These are phyloP conservation scores for Parasteatoda tepidariorum DNA, from an alignment of 1,140 invertebrate species.

Conservation along the genomic window DNA sequence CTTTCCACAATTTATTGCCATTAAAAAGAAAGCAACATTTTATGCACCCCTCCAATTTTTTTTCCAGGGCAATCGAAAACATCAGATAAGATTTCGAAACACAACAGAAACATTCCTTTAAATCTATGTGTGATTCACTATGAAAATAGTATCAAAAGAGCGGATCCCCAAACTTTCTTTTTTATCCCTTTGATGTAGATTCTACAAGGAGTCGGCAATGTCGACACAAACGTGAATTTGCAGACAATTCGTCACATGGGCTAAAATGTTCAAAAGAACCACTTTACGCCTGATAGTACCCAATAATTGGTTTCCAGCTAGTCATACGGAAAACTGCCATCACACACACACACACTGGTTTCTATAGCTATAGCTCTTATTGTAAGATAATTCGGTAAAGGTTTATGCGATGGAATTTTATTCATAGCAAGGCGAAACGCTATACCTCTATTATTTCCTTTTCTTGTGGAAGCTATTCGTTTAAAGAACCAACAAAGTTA, in stretches of 20 bases:
- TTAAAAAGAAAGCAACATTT: no score
- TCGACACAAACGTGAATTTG: constrained; percentile 57
- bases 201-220: constrained; percentile 42
- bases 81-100: no score
- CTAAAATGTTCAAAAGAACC: constrained; percentile 24
- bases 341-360: not conserved
- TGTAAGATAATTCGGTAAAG: not conserved
- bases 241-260: constrained; percentile 56
- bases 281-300: constrained; percentile 49
- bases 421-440: no score
- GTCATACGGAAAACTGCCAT: constrained; percentile 47
- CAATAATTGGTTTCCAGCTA: constrained; percentile 57
- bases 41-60: no score
- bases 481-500: no score
- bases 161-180: constrained; percentile 29
- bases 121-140: no score
- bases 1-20: no score
- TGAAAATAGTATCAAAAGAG: not conserved
- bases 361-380: not conserved
- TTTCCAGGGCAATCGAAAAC: no score
- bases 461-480: no score
- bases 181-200: constrained; percentile 55
- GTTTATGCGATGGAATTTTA: not conserved
- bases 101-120: no score
- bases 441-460: no score